Conservation (phyloP, 2,113 vertebrate species). For the Arvicanthis niloticus region DNA sequence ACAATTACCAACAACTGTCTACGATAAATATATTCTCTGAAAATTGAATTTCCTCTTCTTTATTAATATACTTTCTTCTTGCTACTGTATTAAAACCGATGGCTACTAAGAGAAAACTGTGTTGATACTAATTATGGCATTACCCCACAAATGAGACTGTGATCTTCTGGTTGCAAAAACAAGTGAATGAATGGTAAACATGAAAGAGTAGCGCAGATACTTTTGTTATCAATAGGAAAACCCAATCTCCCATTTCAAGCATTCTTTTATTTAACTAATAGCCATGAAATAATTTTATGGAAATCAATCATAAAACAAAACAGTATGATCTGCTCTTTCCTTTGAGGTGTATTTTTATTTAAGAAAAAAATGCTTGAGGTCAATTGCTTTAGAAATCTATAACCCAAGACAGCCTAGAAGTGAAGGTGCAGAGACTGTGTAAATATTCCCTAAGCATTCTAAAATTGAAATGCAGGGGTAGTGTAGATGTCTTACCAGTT, state of each 20-base stretch:
- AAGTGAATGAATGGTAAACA: background rate
- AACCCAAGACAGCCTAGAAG: background rate
- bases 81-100: background rate
- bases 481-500: background rate
- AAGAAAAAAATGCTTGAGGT: background rate
- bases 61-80: background rate
- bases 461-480: background rate
- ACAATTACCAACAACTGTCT: background rate
- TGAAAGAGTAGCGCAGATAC: background rate
- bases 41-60: background rate
- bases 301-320: background rate
- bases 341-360: background rate
- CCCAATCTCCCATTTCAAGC: background rate
- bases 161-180: background rate
- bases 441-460: background rate
- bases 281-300: background rate
- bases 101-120: slow-evolving; percentile 19
- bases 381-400: slow-evolving; percentile 1
- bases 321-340: background rate
- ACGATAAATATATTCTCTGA: background rate
- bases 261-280: background rate
- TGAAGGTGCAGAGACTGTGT: background rate
- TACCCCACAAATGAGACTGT: background rate
- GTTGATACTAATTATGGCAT: slow-evolving; percentile 33
- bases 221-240: background rate